A percentile compares a stretch with the other conserved stretches of the same genome.
Evolutionary conservation across 2,888 invertebrate genomes (phyloP).

Genomic region (Pycnomerus fuliginosus): DNA sequence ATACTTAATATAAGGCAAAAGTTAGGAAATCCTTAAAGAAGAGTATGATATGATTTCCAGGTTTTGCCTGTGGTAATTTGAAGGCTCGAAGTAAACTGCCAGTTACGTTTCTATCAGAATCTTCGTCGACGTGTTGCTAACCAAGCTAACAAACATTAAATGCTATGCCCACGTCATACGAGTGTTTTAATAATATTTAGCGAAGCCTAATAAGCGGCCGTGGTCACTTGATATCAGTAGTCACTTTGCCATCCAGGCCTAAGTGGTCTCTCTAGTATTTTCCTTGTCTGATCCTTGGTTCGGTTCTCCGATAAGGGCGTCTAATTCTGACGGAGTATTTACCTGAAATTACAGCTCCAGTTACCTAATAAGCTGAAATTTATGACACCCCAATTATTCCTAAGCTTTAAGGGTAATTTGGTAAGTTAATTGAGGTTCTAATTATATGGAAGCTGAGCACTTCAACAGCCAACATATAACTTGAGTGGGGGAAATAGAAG

Average conservation of each 20-base stretch:
- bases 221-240: constrained; percentile 2
- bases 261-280: constrained; percentile 22
- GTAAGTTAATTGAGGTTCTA: too few relatives aligned
- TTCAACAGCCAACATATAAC: too few relatives aligned
- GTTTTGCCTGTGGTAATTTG: too few relatives aligned
- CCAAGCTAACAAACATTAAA: too few relatives aligned
- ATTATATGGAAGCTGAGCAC: too few relatives aligned
- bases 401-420: constrained; percentile 6
- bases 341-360: constrained; percentile 53
- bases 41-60: too few relatives aligned
- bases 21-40: too few relatives aligned
- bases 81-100: too few relatives aligned
- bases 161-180: constrained; percentile 13
- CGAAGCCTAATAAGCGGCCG: constrained; percentile 12
- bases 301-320: constrained; percentile 56
- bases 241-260: constrained; percentile 8
- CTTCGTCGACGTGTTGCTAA: too few relatives aligned
- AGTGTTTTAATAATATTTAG: constrained; percentile 11
- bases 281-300: constrained; percentile 27
- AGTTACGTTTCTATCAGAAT: too few relatives aligned
- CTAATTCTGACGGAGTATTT: constrained; percentile 60
- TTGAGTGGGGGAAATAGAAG: constrained; percentile 5
- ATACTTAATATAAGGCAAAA: too few relatives aligned
- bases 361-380: too few relatives aligned
- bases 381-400: not conserved